Evolutionary conservation across 1,140 invertebrate genomes (phyloP).

Genomic region (Ridgeia piscesae): DNA sequence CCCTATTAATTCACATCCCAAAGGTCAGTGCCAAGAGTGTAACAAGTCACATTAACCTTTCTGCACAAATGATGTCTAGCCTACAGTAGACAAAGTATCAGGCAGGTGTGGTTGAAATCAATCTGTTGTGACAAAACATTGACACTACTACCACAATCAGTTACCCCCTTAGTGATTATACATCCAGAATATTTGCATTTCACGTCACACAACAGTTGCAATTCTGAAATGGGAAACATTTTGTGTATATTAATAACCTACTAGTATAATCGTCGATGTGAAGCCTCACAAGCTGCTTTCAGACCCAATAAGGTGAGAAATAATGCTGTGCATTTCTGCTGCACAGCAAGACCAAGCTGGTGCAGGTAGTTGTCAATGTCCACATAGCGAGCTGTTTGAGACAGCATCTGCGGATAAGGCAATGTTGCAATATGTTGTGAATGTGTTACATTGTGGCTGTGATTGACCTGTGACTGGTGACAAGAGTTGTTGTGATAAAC

Average conservation of each 20-base stretch:
- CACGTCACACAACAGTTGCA: not conserved
- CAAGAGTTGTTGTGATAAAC: not conserved
- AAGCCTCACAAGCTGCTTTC: not conserved
- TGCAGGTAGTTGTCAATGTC: not conserved
- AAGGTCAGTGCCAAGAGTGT: not conserved
- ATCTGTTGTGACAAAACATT: not conserved
- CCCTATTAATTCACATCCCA: not conserved
- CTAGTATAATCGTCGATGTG: not conserved
- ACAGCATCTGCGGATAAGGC: not conserved
- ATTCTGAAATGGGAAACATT: not conserved
- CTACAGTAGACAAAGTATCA: not conserved
- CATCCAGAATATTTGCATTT: not conserved
- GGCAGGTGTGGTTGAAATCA: no score
- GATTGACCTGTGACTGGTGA: not conserved
- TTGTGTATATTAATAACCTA: not conserved
- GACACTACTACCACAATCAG: no score
- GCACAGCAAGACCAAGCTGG: not conserved
- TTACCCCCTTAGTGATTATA: not conserved
- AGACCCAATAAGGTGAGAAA: not conserved
- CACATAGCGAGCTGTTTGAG: not conserved
- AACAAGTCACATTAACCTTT: not conserved
- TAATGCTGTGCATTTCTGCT: not conserved
- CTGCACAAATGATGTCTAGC: not conserved
- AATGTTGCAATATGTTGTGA: not conserved
- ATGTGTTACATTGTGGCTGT: not conserved